A percentile compares a stretch with the other conserved stretches of the same genome.
Conservation (phyloP, 2,888 invertebrate genomes). For the Andrena dorsata region DNA sequence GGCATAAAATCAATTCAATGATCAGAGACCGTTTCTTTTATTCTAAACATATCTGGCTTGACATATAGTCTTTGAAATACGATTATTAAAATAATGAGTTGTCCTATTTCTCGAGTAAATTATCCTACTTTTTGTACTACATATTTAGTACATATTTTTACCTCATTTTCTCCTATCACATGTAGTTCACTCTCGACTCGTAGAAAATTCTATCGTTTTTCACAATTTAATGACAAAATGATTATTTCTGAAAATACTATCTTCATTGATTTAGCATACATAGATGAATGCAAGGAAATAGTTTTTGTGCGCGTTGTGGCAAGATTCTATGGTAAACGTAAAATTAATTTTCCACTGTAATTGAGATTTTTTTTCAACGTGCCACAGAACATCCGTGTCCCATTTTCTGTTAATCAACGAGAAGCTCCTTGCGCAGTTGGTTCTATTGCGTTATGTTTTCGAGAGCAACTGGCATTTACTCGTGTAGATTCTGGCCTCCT, state of each 20-base stretch:
- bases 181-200: no score
- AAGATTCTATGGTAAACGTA: not conserved
- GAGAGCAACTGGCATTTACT: slow-evolving; percentile 8
- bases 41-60: not conserved
- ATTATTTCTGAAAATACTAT: not conserved
- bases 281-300: no score
- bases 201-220: no score
- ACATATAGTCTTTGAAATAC: not conserved
- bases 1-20: slow-evolving; percentile 11
- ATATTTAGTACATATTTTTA: no score
- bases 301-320: no score
- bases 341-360: not conserved
- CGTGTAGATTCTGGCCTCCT: slow-evolving; percentile 8
- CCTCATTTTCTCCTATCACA: no score
- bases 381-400: not conserved
- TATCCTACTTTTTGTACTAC: no score
- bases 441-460: slow-evolving; percentile 1
- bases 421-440: not conserved
- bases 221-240: no score
- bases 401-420: not conserved
- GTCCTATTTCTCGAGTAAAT: no score
- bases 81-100: not conserved
- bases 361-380: not conserved
- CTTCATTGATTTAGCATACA: no score
- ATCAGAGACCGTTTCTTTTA: slow-evolving; percentile 5